Percentiles rank a stretch among this genome's conserved stretches.
phyloP scores from a whole-genome alignment of 2,888 invertebrate genomes.

The Drosophila seclusa region DNA sequence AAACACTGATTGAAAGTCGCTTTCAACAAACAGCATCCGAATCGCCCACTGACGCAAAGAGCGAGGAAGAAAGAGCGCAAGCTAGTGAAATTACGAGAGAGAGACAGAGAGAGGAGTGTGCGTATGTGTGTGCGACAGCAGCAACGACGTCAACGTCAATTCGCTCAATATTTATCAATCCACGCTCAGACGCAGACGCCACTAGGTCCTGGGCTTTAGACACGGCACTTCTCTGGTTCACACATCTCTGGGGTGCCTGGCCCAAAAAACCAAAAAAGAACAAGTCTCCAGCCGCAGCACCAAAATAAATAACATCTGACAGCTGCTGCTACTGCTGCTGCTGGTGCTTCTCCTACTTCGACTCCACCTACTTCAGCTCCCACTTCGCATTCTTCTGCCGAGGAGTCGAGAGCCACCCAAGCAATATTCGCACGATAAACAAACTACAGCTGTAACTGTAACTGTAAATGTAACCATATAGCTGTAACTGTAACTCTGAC shows the following conservation, averaged over 20 bases:
- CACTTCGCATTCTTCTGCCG: constrained; percentile 1
- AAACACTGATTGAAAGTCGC: constrained; percentile 73
- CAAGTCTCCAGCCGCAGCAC: constrained; percentile 45
- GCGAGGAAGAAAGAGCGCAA: constrained; percentile 12
- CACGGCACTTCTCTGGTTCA: constrained; percentile 56
- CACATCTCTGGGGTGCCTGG: constrained; percentile 37
- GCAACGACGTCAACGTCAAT: constrained; percentile 66
- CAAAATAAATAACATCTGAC: constrained; percentile 80
- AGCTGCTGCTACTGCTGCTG: constrained; percentile 59
- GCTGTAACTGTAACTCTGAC: constrained; percentile 13
- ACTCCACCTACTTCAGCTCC: constrained; percentile 5
- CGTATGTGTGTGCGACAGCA: constrained; percentile 16
- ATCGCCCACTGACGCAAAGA: constrained; percentile 1
- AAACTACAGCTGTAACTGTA: constrained; percentile 41
- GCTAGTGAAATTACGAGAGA: constrained; percentile 3
- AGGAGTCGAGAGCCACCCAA: constrained; percentile 35
- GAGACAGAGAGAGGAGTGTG: constrained; percentile 5
- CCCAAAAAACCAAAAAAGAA: constrained; percentile 56
- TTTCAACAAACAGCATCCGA: constrained; percentile 71
- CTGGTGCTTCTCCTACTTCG: background rate
- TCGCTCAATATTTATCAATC: constrained; percentile 70
- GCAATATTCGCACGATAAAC: constrained; percentile 48
- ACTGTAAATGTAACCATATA: constrained; percentile 21
- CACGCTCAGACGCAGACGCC: constrained; percentile 59
- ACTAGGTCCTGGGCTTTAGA: constrained; percentile 40